Conservation (phyloP, 1,140 invertebrate species). For the Danaus plexippus region DNA sequence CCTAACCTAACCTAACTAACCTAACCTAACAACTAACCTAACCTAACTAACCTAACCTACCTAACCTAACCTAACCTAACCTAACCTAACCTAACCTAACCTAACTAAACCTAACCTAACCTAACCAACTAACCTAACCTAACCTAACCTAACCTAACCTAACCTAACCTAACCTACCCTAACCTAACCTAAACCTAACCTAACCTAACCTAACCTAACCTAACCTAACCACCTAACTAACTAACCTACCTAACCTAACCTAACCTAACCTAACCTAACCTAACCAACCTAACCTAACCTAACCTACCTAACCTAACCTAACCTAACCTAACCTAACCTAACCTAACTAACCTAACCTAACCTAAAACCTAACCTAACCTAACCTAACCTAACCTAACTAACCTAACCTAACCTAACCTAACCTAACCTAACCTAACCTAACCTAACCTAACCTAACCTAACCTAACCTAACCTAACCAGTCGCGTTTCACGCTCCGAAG, state of each 20-base stretch:
- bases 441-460: slow-evolving; percentile 9
- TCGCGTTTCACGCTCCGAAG: too few relatives aligned
- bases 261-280: slow-evolving; percentile 4
- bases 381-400: slow-evolving; percentile 9
- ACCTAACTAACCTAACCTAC: too few relatives aligned
- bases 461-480: slow-evolving; percentile 11
- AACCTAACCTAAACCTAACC: slow-evolving; percentile 10
- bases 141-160: too few relatives aligned
- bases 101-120: slow-evolving; percentile 11
- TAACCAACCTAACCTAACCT: slow-evolving; percentile 2
- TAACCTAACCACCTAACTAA: slow-evolving; percentile 9
- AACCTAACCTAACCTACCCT: too few relatives aligned
- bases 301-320: too few relatives aligned
- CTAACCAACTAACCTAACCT: too few relatives aligned
- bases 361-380: slow-evolving; percentile 10
- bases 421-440: too few relatives aligned
- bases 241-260: too few relatives aligned
- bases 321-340: too few relatives aligned
- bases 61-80: slow-evolving; percentile 14
- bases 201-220: slow-evolving; percentile 11
- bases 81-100: slow-evolving; percentile 12
- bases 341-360: too few relatives aligned
- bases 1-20: slow-evolving; percentile 6
- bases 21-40: too few relatives aligned
- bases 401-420: slow-evolving; percentile 11